phyloP scores from a whole-genome alignment of 2,888 invertebrate species.

The Horisme vitalbata region DNA sequence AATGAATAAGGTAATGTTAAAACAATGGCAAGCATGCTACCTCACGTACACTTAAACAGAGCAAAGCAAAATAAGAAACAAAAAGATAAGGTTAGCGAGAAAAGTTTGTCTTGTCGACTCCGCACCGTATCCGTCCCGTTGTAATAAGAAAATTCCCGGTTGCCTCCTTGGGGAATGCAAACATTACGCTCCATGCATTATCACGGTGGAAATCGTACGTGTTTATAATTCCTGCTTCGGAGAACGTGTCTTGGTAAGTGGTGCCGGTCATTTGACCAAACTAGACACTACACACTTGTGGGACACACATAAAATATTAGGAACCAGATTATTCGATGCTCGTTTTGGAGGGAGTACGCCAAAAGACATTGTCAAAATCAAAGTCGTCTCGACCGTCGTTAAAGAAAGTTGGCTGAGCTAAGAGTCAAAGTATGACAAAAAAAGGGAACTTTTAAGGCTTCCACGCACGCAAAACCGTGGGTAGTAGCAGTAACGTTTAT shows the following conservation, averaged over 20 bases:
- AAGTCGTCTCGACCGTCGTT: no score
- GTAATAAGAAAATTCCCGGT: neutral
- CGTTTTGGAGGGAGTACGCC: neutral
- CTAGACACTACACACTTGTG: neutral
- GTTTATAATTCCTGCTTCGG: conserved; percentile 20
- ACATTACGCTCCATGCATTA: conserved; percentile 26
- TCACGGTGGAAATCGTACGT: conserved; percentile 19
- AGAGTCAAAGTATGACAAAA: no score
- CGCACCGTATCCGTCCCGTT: conserved; percentile 4
- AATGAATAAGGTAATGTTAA: no score
- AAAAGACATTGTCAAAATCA: no score
- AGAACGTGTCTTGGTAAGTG: conserved; percentile 13
- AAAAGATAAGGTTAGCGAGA: no score
- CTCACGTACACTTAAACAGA: no score
- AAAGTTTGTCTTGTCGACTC: neutral
- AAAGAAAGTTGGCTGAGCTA: no score
- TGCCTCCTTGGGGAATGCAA: conserved; percentile 26
- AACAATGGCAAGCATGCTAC: no score
- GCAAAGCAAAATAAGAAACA: no score
- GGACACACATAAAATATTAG: conserved; percentile 1
- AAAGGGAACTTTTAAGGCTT: no score
- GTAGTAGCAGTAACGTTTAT: no score
- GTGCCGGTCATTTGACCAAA: conserved; percentile 9
- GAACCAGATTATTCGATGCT: neutral
- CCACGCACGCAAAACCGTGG: no score